A percentile compares a stretch with the other conserved stretches of the same genome.
These are phyloP conservation scores for Cheilosia soror DNA, from an alignment of 2,888 invertebrate species.

Conservation along the genomic window DNA sequence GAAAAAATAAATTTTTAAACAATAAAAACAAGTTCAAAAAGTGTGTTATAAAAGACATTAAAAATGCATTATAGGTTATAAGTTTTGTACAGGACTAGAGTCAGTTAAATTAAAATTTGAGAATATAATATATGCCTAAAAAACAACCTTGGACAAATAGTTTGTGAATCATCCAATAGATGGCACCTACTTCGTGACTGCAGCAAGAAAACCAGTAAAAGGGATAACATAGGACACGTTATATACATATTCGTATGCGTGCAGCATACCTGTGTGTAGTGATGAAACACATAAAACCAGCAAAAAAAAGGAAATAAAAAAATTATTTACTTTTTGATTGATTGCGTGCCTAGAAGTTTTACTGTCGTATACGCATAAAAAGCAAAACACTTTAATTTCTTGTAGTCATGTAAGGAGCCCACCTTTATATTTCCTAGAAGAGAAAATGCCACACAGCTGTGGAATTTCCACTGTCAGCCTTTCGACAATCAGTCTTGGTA, in stretches of 20 bases:
- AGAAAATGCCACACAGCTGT: neutral
- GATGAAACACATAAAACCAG: no score
- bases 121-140: neutral
- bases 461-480: no score
- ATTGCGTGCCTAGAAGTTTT: neutral
- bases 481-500: no score
- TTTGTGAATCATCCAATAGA: slow-evolving; percentile 50
- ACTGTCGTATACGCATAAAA: neutral
- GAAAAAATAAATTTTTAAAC: neutral
- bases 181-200: slow-evolving; percentile 38
- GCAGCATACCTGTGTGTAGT: neutral
- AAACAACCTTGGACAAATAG: neutral
- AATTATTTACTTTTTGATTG: slow-evolving; percentile 3
- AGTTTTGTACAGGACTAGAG: neutral
- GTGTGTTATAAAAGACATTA: neutral
- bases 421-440: neutral
- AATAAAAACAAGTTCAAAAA: neutral
- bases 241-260: slow-evolving; percentile 2
- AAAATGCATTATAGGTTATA: neutral
- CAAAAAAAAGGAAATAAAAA: neutral
- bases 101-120: neutral
- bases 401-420: neutral
- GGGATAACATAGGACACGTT: slow-evolving; percentile 4
- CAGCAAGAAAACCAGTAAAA: slow-evolving; percentile 11
- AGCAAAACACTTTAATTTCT: neutral